Evolutionary conservation across 2,797 vertebrate species (phyloP).

Genomic region (Carcharodon carcharias): DNA sequence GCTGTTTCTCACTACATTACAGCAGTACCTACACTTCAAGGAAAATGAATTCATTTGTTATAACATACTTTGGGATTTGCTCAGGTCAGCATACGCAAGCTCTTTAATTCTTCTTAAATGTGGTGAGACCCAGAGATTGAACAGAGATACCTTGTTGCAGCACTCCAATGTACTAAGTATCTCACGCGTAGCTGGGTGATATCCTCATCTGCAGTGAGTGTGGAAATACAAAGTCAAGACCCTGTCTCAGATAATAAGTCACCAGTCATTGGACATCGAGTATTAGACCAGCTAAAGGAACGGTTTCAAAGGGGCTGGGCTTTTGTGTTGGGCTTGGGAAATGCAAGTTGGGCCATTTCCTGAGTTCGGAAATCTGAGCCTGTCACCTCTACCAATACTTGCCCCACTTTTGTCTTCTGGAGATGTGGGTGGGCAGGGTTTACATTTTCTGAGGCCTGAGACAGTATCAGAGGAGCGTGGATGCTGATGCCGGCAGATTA

Average conservation of each 20-base stretch:
- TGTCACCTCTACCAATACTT: too few species aligned
- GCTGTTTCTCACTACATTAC: too few species aligned
- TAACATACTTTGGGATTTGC: neutral
- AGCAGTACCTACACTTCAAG: neutral
- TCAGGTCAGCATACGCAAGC: neutral
- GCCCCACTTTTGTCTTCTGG: too few species aligned
- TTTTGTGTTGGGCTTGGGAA: too few species aligned
- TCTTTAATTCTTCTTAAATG: neutral
- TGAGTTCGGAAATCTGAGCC: too few species aligned
- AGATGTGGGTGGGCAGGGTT: too few species aligned
- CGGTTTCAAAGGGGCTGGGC: too few species aligned
- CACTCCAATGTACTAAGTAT: neutral
- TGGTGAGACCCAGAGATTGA: neutral
- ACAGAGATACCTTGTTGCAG: neutral
- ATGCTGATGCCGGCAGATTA: too few species aligned
- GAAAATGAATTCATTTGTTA: neutral
- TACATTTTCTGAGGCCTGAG: too few species aligned
- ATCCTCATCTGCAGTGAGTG: neutral
- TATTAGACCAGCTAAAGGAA: neutral
- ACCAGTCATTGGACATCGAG: neutral
- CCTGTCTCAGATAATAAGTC: neutral
- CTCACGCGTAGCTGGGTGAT: neutral
- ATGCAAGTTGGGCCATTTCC: too few species aligned
- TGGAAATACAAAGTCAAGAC: neutral
- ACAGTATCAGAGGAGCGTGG: too few species aligned